phyloP scores from a whole-genome alignment of 2,797 vertebrate species.

The Myotis vivesi region DNA sequence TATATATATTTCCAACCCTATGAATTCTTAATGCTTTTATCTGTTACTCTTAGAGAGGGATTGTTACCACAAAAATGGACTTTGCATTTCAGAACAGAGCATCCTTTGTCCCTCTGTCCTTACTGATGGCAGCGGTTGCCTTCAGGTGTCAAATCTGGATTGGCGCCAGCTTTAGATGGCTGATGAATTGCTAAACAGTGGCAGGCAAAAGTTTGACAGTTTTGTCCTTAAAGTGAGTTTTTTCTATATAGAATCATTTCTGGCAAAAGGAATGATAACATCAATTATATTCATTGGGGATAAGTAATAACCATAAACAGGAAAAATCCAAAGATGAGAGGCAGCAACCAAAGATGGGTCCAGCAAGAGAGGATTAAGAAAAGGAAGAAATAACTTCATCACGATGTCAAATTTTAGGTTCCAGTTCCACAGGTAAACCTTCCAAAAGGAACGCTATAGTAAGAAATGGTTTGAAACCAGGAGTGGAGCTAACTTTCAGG shows the following conservation, averaged over 20 bases:
- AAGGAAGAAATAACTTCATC: not conserved
- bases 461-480: not conserved
- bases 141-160: not conserved
- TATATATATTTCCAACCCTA: not conserved
- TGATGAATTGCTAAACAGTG: not conserved
- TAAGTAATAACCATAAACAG: not conserved
- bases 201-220: not conserved
- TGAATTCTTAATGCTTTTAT: not conserved
- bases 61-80: not conserved
- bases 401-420: not conserved
- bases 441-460: not conserved
- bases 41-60: not conserved
- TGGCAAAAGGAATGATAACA: not conserved
- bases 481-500: not conserved
- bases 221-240: not conserved
- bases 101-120: not conserved
- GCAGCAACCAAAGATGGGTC: fast-evolving
- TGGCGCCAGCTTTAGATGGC: not conserved
- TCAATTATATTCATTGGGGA: not conserved
- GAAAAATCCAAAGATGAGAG: not conserved
- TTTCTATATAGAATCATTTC: not conserved
- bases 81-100: not conserved
- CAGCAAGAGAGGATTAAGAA: not conserved
- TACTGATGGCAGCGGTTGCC: not conserved
- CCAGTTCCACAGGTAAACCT: not conserved